phyloP scores from a whole-genome alignment of 2,113 vertebrate genomes.

The Neotragus moschatus region DNA sequence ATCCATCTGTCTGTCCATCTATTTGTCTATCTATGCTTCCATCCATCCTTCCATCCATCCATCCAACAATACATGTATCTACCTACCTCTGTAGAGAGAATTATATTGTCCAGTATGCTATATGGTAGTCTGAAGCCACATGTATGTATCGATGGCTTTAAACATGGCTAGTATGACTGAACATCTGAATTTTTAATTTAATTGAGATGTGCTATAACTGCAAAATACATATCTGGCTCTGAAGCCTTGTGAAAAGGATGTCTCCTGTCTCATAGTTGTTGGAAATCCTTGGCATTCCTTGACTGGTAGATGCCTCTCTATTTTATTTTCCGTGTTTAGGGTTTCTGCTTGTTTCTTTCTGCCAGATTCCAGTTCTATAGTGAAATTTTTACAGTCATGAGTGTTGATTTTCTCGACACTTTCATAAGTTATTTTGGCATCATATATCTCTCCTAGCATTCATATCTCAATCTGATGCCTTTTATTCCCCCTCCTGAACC shows the following conservation, averaged over 20 bases:
- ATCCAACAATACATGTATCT: background rate
- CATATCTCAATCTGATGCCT: background rate
- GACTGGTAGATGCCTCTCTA: background rate
- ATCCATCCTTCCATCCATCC: background rate
- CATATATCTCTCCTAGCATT: background rate
- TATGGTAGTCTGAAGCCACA: background rate
- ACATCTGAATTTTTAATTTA: background rate
- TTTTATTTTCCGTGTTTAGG: background rate
- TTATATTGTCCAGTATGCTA: background rate
- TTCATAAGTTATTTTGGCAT: background rate
- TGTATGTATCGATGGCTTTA: background rate
- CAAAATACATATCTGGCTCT: background rate
- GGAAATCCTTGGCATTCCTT: background rate
- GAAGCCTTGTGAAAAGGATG: background rate
- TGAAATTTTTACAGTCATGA: background rate
- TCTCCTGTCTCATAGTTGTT: background rate
- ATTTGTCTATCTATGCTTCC: background rate
- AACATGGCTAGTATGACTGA: background rate
- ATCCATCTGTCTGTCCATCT: rapidly evolving
- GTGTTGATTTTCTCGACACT: background rate
- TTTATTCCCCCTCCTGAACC: background rate
- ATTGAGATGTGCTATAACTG: background rate
- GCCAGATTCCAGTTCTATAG: background rate
- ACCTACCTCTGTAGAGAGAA: background rate
- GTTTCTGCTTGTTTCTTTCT: background rate